Evolutionary conservation across 2,113 vertebrate genomes (phyloP).

Genomic region (Nyctibius bracteatus): DNA sequence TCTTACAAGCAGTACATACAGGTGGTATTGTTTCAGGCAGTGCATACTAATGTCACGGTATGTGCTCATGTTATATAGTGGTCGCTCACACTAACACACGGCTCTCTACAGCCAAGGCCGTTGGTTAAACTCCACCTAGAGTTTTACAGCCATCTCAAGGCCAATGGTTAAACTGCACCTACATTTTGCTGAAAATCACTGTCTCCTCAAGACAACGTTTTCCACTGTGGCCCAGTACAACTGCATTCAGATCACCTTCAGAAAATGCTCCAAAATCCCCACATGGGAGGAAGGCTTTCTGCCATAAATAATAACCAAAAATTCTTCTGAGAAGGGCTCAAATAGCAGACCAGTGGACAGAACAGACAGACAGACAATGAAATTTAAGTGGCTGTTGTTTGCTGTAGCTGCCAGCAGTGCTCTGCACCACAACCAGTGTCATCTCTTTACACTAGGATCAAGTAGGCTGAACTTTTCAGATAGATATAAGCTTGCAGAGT

Average conservation of each 20-base stretch:
- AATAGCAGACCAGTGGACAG: neutral
- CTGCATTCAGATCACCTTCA: neutral
- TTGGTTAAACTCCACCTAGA: neutral
- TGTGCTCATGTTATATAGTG: neutral
- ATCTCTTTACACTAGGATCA: conserved; percentile 7
- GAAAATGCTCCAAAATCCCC: neutral
- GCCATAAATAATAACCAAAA: neutral
- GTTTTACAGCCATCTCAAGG: too few species aligned
- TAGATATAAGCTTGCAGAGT: neutral
- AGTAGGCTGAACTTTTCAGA: neutral
- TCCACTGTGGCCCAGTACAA: neutral
- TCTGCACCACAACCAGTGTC: neutral
- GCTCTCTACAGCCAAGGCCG: neutral
- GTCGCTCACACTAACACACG: accelerated
- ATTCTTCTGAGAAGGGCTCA: neutral
- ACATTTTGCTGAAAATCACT: neutral
- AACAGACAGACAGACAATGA: neutral
- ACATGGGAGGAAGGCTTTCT: neutral
- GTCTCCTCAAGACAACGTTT: neutral
- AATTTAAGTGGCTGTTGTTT: neutral
- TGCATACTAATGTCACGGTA: neutral
- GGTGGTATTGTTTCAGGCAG: neutral
- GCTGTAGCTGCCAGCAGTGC: neutral
- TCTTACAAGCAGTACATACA: neutral
- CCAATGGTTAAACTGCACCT: neutral